Base-by-base conservation (phyloP, 2,888 invertebrate species). In the Creontiades dilutus region DNA sequence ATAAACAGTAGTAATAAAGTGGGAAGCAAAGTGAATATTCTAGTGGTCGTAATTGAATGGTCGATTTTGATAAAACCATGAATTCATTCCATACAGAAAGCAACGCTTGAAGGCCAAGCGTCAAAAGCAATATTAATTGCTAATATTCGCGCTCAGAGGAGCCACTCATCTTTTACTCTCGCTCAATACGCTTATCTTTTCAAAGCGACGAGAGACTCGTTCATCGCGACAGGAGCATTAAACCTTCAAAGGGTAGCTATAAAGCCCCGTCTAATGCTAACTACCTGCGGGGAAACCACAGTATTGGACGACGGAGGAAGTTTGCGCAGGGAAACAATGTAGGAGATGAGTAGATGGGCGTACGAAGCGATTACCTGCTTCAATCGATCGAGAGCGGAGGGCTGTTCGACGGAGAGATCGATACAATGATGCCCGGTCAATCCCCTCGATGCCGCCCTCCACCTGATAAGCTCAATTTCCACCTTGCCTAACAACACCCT, bases 391-490 rank as follows among this genome's bases (percentile, higher is more conserved):
- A n/a, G n/a, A n/a, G 68, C 0, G 27, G 57, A 7, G 57, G n/a
- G 57, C 57, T 68, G 68, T 27, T 61, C 11, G 68, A n/a, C 80
- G 14, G 28, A n/a, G 28, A 48, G 55, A 82, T 82, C 82, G 82
- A 82, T 82, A 82, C 82, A 52, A 52, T 52, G 82, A 52, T 55
- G 82, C 82, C 48, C 52, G 48, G 82, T 82, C 82, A 55, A 82
- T 82, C 82, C 52, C 82, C 82, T 82, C 55, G 46, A 2, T 28
- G 28, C 80, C 28, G 5, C 46, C 46, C 47, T 46, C 47, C 52
- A 48, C 82, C 82, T 82, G 52, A 82, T 82, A 82, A 55, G 82
- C 82, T 82, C 82, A 82, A 82, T 82, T 82, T 82, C 82, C 82
- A 82, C 82, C 82, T 82, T 82, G 52, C 82, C 82, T 82, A 82